Conservation (phyloP, 2,888 invertebrate genomes). For the Gasteruption jaculator region DNA sequence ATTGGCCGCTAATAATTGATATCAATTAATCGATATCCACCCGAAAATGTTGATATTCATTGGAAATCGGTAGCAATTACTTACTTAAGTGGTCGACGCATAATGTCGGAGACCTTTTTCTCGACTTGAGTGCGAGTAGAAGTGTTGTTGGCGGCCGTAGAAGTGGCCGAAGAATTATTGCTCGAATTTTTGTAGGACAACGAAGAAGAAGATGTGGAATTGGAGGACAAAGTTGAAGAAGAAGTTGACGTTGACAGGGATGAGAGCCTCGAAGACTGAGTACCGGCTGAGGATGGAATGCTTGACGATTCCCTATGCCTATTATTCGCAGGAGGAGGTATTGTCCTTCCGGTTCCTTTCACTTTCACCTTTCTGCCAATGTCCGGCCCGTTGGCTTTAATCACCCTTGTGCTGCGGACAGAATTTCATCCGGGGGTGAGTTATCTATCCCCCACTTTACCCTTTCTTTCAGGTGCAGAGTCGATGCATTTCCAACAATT, state of each 20-base stretch:
- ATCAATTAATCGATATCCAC: too few species aligned
- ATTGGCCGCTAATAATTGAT: too few species aligned
- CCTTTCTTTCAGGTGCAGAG: too few species aligned
- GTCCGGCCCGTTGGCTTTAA: slow-evolving; percentile 86
- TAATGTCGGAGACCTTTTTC: slow-evolving; percentile 57
- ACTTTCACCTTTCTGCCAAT: slow-evolving; percentile 85
- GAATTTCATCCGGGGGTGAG: too few species aligned
- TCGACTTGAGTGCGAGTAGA: slow-evolving; percentile 34
- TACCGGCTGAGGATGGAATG: slow-evolving; percentile 38
- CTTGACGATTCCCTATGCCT: slow-evolving; percentile 40
- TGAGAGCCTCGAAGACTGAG: slow-evolving; percentile 37
- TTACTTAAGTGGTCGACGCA: slow-evolving; percentile 71
- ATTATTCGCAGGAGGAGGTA: slow-evolving; percentile 43
- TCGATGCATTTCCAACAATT: too few species aligned
- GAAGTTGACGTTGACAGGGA: slow-evolving; percentile 32
- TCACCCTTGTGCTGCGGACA: slow-evolving; percentile 84
- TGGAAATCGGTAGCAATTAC: slow-evolving; percentile 35
- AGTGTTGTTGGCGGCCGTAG: slow-evolving; percentile 15
- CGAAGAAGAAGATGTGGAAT: slow-evolving; percentile 50
- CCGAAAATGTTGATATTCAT: too few species aligned
- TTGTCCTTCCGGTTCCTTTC: slow-evolving; percentile 51
- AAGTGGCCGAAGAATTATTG: slow-evolving; percentile 35
- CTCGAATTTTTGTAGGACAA: slow-evolving; percentile 50
- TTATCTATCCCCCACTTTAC: too few species aligned
- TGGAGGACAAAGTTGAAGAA: slow-evolving; percentile 48